phyloP scores from a whole-genome alignment of 2,888 invertebrate species.

The Ormyrus labotus region DNA sequence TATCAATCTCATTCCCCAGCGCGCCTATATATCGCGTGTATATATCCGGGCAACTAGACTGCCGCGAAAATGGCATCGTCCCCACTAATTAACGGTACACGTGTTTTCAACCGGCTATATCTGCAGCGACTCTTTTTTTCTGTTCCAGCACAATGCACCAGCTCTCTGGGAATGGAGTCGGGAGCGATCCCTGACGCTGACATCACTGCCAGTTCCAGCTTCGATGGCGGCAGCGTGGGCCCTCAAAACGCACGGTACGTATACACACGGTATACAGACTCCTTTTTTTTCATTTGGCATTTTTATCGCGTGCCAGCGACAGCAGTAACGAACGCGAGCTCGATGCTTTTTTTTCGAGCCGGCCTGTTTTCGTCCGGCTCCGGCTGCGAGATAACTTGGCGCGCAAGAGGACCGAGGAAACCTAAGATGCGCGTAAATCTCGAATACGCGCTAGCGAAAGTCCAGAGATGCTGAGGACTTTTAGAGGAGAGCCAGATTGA shows the following conservation, averaged over 20 bases:
- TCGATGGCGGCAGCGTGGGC: constrained; percentile 90
- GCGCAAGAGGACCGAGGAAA: constrained; percentile 5
- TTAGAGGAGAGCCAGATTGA: neutral
- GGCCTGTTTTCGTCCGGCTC: neutral
- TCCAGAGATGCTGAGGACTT: neutral
- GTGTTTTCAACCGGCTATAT: constrained; percentile 48
- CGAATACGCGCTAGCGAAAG: neutral
- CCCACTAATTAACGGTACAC: constrained; percentile 52
- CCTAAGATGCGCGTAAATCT: constrained; percentile 37
- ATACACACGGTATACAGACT: neutral
- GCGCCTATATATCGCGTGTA: neutral
- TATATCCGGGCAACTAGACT: neutral
- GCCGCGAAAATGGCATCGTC: constrained; percentile 15
- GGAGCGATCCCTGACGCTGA: constrained; percentile 88
- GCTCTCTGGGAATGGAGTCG: constrained; percentile 91
- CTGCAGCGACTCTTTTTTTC: constrained; percentile 18
- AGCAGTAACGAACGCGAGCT: neutral
- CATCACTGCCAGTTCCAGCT: constrained; percentile 90
- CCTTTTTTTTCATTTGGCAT: constrained; percentile 34
- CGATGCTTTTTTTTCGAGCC: neutral
- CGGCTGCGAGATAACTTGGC: neutral
- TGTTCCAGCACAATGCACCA: constrained; percentile 86
- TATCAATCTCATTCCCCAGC: constrained; percentile 43
- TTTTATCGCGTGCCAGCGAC: constrained; percentile 21
- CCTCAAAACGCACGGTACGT: constrained; percentile 90